These are phyloP conservation scores for Perognathus longimembris DNA, from an alignment of 2,113 vertebrate species.

Conservation along the genomic window DNA sequence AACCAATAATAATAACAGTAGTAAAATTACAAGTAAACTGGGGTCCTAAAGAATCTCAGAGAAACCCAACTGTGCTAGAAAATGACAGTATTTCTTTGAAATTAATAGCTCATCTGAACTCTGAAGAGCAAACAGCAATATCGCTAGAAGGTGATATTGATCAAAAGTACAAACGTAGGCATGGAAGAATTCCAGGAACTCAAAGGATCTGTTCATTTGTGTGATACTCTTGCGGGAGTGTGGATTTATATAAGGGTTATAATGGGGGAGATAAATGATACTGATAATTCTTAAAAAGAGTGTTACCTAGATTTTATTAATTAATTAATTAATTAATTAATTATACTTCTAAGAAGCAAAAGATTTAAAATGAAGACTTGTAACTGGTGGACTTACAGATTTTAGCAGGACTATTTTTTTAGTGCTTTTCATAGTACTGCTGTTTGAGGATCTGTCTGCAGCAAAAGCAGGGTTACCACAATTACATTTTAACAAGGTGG, in stretches of 20 bases:
- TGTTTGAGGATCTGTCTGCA: background rate
- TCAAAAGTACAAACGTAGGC: background rate
- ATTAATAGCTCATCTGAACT: background rate
- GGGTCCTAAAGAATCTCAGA: background rate
- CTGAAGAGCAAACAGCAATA: background rate
- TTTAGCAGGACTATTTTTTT: background rate
- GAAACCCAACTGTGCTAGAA: background rate
- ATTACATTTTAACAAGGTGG: background rate
- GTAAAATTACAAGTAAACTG: too few species aligned
- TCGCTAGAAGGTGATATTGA: background rate
- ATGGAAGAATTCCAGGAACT: background rate
- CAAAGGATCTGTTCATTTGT: background rate
- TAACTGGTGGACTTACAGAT: background rate
- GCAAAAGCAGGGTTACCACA: constrained; percentile 9
- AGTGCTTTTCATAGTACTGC: background rate
- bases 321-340: too few species aligned
- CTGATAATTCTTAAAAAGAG: background rate
- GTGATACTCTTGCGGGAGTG: background rate
- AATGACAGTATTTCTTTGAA: background rate
- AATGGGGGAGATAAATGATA: background rate
- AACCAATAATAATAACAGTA: too few species aligned
- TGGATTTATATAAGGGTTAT: background rate
- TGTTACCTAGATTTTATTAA: background rate
- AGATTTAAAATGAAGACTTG: background rate
- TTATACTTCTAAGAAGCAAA: background rate